Evolutionary conservation across 2,797 vertebrate genomes (phyloP).

Genomic region (Peromyscus aztecus): DNA sequence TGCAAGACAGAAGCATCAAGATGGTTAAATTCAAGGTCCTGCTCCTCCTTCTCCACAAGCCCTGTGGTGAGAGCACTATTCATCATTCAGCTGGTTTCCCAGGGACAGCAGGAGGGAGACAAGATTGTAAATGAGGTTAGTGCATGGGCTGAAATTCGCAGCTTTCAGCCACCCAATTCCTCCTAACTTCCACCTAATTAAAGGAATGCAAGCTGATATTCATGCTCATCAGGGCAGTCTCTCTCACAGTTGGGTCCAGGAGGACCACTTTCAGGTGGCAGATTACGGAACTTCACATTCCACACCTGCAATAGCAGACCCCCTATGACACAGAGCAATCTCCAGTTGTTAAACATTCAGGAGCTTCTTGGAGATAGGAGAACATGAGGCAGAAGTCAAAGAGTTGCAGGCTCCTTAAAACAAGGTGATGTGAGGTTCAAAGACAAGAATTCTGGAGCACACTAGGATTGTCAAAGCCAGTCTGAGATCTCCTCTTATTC

Average conservation of each 20-base stretch:
- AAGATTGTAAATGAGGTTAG: constrained; percentile 20
- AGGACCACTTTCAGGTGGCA: no score
- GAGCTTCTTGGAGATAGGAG: not conserved
- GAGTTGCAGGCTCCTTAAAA: not conserved
- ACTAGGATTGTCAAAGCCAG: not conserved
- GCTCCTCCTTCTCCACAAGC: not conserved
- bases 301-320: not conserved
- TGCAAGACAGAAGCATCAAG: not conserved
- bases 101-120: not conserved
- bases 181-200: constrained; percentile 42
- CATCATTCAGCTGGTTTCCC: constrained; percentile 43
- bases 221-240: not conserved
- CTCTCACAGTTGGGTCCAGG: not conserved
- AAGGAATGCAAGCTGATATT: not conserved
- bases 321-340: not conserved
- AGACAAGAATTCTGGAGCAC: not conserved
- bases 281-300: not conserved
- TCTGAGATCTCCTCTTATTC: not conserved
- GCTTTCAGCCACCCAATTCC: constrained; percentile 8
- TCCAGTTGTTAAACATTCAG: not conserved
- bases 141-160: constrained; percentile 5
- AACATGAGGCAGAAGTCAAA: not conserved
- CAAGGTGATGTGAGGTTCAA: not conserved
- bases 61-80: not conserved
- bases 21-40: not conserved